Conservation (phyloP, 2,113 vertebrate genomes). For the Falcunculus frontatus region DNA sequence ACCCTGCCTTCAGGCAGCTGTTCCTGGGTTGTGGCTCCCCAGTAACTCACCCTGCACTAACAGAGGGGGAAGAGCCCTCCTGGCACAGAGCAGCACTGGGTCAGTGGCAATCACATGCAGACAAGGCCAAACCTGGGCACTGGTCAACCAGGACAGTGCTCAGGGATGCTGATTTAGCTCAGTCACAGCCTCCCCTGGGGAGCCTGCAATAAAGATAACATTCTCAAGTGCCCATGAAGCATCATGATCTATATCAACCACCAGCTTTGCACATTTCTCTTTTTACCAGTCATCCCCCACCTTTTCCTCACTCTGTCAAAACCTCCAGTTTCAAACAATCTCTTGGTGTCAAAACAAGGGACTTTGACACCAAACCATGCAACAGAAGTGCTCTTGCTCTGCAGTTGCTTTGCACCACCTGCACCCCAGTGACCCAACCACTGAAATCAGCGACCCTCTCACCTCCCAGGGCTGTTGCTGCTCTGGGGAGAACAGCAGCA, state of each 20-base stretch:
- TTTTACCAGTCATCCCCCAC: neutral
- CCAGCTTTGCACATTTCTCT: neutral
- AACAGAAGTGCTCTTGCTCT: neutral
- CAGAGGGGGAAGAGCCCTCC: neutral
- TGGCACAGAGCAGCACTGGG: neutral
- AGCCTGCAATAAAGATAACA: neutral
- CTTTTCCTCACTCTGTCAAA: neutral
- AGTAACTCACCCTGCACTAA: neutral
- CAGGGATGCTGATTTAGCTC: neutral
- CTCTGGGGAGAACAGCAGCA: neutral
- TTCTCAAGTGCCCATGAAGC: neutral
- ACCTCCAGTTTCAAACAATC: neutral
- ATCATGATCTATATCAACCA: neutral
- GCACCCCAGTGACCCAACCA: neutral
- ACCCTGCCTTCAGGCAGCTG: neutral
- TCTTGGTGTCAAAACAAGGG: neutral
- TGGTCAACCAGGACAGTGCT: neutral
- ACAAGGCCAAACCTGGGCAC: neutral
- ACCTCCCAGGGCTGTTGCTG: neutral
- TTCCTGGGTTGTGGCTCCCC: neutral
- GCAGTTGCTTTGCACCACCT: neutral
- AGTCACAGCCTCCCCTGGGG: neutral
- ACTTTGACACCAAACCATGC: neutral
- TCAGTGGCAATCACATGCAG: neutral
- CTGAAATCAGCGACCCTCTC: neutral